Evolutionary conservation across 2,888 invertebrate species (phyloP), one percentile per base, ranked within the genome.

Genomic region (Pachydiplax longipennis): DNA sequence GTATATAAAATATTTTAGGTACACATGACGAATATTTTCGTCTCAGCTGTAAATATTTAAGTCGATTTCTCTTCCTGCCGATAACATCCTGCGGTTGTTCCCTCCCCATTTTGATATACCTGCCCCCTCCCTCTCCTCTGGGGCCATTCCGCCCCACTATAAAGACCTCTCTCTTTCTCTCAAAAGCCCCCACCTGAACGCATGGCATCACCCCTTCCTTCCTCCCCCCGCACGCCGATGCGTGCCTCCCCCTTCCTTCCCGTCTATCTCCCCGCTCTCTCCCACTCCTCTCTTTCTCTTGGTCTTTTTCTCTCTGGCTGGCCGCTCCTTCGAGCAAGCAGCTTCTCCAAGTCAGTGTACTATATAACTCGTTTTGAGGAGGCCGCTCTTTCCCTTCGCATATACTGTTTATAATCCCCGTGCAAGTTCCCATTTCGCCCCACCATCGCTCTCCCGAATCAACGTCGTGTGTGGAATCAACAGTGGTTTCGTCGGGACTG

Each of bases 331-430:
- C 83, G 53, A 35, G 58, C 58, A 83, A 44, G 35, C 83, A 58
- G 83, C 83, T 83, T 58, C 58, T 83, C 82, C 53, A 83, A 83
- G 83, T 83, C 83, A 83, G 83, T 83, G 83, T 83, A 83, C 83
- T 58, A 58, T 83, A 58, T 83, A 83, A 83, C 83, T 83, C 83
- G 83, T 83, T 83, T 83, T 83, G 83, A 83, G 83, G 35, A 83
- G 83, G 83, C 83, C 58, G 83, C 35, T 83, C 58, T 83, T 83
- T 83, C 31, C 58, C 35, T 18, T 35, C 35, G 61, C 61, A 83
- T 83, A 83, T 83, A 35, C 58, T 53, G 58, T 22, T 83, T 83
- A 58, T 18, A 31, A 22, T 1, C 22, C 61, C 25, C 0, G 18
- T 61, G 15, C 18, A 13, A 61, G n/a, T 15, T 61, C 5, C 22